These are phyloP conservation scores for Scaptomyza parva DNA, from an alignment of 2,888 invertebrate genomes.

Conservation along the genomic window DNA sequence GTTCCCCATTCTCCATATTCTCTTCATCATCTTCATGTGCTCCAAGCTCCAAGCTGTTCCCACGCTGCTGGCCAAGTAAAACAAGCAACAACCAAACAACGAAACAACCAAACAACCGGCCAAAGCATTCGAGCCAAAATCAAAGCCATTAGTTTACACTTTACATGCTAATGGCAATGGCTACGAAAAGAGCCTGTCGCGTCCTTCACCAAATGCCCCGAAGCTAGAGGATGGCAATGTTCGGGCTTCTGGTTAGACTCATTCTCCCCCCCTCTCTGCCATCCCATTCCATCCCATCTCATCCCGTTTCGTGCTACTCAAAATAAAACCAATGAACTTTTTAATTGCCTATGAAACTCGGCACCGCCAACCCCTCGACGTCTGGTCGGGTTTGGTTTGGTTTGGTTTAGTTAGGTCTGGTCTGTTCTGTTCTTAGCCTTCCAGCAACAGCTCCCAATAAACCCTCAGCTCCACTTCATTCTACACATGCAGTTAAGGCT, in stretches of 20 bases:
- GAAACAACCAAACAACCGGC: slow-evolving; percentile 5
- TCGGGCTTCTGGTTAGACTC: slow-evolving; percentile 53
- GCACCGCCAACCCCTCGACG: slow-evolving; percentile 22
- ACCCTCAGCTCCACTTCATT: neutral
- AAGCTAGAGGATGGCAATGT: slow-evolving; percentile 40
- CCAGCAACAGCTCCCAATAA: slow-evolving; percentile 11
- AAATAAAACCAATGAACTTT: slow-evolving; percentile 79
- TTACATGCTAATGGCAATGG: slow-evolving; percentile 80
- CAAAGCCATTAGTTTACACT: slow-evolving; percentile 83
- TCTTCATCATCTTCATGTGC: too few relatives aligned
- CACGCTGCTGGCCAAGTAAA: slow-evolving; percentile 66
- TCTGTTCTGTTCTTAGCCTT: neutral
- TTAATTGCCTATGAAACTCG: slow-evolving; percentile 75
- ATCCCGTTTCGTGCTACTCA: slow-evolving; percentile 27
- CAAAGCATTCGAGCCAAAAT: slow-evolving; percentile 49
- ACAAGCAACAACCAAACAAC: too few relatives aligned
- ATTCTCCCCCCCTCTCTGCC: too few relatives aligned
- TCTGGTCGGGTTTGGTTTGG: slow-evolving; percentile 8
- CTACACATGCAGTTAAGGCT: slow-evolving; percentile 22
- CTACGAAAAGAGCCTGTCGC: slow-evolving; percentile 32
- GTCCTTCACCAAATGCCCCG: slow-evolving; percentile 40
- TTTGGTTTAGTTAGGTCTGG: slow-evolving; percentile 8
- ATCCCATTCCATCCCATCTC: neutral
- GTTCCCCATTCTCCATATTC: too few relatives aligned
- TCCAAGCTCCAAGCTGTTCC: slow-evolving; percentile 63